phyloP scores from a whole-genome alignment of 30 jellyfish, hydroid and myxozoan species.

The Pelagia noctiluca region DNA sequence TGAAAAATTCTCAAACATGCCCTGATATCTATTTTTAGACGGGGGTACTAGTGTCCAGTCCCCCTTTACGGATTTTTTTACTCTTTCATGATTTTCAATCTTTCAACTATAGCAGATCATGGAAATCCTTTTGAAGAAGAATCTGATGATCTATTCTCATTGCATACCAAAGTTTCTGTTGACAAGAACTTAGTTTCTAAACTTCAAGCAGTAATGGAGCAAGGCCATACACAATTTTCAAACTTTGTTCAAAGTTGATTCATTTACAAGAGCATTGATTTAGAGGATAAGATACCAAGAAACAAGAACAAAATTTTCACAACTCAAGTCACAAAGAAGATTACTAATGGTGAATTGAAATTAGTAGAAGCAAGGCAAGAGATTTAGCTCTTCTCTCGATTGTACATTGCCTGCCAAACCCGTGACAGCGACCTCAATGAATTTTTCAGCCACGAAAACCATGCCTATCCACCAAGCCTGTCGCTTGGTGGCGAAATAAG shows the following conservation, averaged over 20 bases:
- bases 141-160: conserved; percentile 44
- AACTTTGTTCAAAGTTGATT: conserved; percentile 29
- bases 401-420: conserved; percentile 68
- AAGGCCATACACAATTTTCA: conserved; percentile 29
- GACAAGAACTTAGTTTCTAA: not conserved
- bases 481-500: conserved; percentile 59
- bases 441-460: conserved; percentile 52
- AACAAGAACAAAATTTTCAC: conserved; percentile 10
- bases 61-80: too few species aligned
- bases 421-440: conserved; percentile 64
- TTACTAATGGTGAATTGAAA: conserved; percentile 6
- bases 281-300: conserved; percentile 43
- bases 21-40: too few species aligned
- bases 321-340: conserved; percentile 47
- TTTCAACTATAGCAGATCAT: conserved; percentile 13
- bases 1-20: too few species aligned
- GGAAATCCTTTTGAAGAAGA: conserved; percentile 73
- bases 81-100: too few species aligned
- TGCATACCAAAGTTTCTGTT: conserved; percentile 35
- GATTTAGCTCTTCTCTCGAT: conserved; percentile 50
- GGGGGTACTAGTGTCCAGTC: too few species aligned
- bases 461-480: conserved; percentile 58
- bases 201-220: conserved; percentile 25
- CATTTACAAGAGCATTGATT: conserved; percentile 18
- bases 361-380: conserved; percentile 24